Conservation (phyloP, 2,113 vertebrate genomes). For the Prunella himalayana region DNA sequence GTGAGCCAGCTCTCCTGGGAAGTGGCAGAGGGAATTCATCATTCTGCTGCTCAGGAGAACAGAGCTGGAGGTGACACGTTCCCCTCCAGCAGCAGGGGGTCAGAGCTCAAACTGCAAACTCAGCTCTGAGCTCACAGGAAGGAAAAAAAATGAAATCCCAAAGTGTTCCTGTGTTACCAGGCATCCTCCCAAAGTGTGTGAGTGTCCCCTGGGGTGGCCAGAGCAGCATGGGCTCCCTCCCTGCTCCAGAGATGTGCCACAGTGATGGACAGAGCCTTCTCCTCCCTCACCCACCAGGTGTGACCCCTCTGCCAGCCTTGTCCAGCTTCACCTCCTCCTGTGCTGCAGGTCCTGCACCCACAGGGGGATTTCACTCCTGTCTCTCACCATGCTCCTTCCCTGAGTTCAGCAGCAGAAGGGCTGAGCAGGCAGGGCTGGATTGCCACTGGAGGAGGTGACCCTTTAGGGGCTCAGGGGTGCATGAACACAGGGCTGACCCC, state of each 20-base stretch:
- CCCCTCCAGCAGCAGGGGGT: not conserved
- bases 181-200: not conserved
- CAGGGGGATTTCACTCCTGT: rapidly evolving
- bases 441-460: not conserved
- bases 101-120: not conserved
- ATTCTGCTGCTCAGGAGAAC: not conserved
- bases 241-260: not conserved
- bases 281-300: not conserved
- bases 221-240: not conserved
- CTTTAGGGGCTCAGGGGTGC: rapidly evolving
- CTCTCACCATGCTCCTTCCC: not conserved
- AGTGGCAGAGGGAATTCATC: not conserved
- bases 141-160: not conserved
- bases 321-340: too few species aligned
- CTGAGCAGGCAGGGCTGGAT: not conserved
- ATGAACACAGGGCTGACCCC: rapidly evolving
- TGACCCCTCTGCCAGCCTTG: not conserved
- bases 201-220: not conserved
- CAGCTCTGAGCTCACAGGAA: not conserved
- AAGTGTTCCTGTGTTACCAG: not conserved
- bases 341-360: not conserved
- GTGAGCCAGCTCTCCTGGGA: not conserved
- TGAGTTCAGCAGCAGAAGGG: not conserved
- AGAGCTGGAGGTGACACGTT: rapidly evolving
- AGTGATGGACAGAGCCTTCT: not conserved